phyloP scores from a whole-genome alignment of 2,888 invertebrate genomes.

The Stenodema calcarata region DNA sequence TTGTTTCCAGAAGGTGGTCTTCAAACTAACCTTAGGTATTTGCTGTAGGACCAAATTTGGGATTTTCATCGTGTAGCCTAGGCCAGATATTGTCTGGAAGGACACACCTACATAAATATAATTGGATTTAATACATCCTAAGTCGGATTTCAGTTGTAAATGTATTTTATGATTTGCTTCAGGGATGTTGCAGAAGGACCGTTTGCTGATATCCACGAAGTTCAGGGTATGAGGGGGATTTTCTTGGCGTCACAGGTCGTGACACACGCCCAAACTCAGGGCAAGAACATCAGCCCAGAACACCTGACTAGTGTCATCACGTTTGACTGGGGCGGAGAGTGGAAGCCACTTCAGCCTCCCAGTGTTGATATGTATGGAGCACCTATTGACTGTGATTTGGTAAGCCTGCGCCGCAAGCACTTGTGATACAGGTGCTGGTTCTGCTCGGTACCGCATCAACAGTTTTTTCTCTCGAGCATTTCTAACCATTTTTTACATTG shows the following conservation, averaged over 20 bases:
- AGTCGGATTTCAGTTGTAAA: no score
- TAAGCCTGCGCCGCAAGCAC: conserved; percentile 57
- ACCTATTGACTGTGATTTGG: conserved; percentile 70
- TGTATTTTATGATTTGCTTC: conserved; percentile 56
- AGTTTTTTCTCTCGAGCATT: no score
- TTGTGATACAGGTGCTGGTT: no score
- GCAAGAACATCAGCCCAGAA: conserved; percentile 72
- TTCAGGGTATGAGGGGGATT: conserved; percentile 85
- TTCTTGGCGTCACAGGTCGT: conserved; percentile 80
- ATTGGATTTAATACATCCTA: no score
- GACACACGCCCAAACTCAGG: conserved; percentile 53
- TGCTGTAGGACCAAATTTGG: no score
- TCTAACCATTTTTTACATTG: background rate
- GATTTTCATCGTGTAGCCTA: no score
- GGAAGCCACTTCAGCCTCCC: conserved; percentile 79
- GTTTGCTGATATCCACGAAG: conserved; percentile 87
- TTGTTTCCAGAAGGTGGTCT: no score
- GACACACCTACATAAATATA: no score
- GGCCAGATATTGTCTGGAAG: no score
- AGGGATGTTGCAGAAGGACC: conserved; percentile 80
- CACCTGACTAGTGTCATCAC: conserved; percentile 81
- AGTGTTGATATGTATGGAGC: conserved; percentile 72
- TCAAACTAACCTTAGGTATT: no score
- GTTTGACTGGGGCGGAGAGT: conserved; percentile 85
- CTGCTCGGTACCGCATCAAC: no score